Percentiles rank a stretch among this genome's conserved stretches.
Conservation (phyloP, 64 coral and sea anemone genomes). For the Anthopleura sola region DNA sequence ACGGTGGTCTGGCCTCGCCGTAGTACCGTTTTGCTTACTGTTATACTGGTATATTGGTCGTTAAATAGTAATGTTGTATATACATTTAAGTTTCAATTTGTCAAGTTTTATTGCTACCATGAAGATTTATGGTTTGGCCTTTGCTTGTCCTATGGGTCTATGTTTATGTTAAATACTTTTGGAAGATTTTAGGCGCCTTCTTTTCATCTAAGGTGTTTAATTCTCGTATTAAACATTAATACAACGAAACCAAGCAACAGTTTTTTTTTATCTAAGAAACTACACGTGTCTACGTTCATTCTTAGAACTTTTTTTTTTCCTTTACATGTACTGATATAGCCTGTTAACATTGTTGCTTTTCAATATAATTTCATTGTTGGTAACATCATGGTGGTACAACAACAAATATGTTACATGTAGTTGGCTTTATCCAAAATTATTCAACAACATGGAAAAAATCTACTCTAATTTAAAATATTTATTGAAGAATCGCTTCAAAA, state of each 20-base stretch:
- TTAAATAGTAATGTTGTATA: background rate
- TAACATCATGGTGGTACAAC: no score
- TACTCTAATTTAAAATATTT: no score
- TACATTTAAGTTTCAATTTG: background rate
- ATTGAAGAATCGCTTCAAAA: no score
- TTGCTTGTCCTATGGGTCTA: background rate
- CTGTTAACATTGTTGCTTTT: no score
- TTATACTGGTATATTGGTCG: background rate
- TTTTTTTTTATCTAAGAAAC: background rate
- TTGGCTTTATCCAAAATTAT: no score
- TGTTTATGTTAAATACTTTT: background rate
- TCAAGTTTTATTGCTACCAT: background rate
- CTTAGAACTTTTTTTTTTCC: background rate
- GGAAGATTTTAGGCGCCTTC: background rate
- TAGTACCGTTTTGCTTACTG: background rate
- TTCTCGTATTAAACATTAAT: background rate
- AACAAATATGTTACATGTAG: no score
- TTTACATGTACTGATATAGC: no score
- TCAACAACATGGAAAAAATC: no score
- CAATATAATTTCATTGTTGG: no score
- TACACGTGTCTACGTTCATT: background rate
- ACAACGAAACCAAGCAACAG: background rate
- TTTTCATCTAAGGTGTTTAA: background rate
- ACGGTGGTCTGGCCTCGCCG: background rate
- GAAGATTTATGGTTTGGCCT: background rate